Percentiles rank a stretch among this genome's conserved stretches.
Evolutionary conservation across 2,888 invertebrate genomes (phyloP).

Genomic region (Mallateleia sp.): DNA sequence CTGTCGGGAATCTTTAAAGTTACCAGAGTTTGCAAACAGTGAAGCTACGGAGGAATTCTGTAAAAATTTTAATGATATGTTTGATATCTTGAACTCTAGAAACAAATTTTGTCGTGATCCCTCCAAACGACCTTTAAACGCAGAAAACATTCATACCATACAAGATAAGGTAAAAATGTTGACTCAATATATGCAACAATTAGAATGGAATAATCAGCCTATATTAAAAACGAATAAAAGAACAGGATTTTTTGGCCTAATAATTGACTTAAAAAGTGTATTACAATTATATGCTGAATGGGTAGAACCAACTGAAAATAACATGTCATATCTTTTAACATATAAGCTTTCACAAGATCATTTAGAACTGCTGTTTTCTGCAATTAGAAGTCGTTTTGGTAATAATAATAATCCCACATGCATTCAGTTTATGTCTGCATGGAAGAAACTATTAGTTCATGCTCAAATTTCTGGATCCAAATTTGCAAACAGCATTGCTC

Average conservation of each 20-base stretch:
- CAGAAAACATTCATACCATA: slow-evolving; percentile 11
- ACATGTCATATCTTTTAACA: slow-evolving; percentile 44
- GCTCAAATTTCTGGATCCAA: slow-evolving; percentile 35
- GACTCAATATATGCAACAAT: slow-evolving; percentile 4
- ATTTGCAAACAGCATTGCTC: slow-evolving; percentile 30
- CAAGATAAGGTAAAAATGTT: slow-evolving; percentile 2
- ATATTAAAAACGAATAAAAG: slow-evolving; percentile 18
- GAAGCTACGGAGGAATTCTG: slow-evolving; percentile 78
- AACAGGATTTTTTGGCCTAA: slow-evolving; percentile 43
- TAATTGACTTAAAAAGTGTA: slow-evolving; percentile 39
- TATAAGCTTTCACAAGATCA: slow-evolving; percentile 61
- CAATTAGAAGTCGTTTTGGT: slow-evolving; percentile 56
- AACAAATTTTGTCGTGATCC: slow-evolving; percentile 22
- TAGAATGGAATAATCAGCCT: neutral
- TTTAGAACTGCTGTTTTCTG: slow-evolving; percentile 67
- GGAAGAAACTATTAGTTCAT: slow-evolving; percentile 63
- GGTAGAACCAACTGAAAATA: neutral
- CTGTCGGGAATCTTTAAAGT: slow-evolving; percentile 51
- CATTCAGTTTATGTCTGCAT: slow-evolving; percentile 65
- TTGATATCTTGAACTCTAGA: slow-evolving; percentile 82
- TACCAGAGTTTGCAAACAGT: slow-evolving; percentile 55
- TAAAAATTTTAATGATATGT: slow-evolving; percentile 77
- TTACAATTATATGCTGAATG: slow-evolving; percentile 14
- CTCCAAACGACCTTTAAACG: slow-evolving; percentile 21
- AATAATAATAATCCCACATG: slow-evolving; percentile 73